These are phyloP conservation scores for Crambe crambe DNA, from an alignment of 37 sponge, comb jelly and placozoan species.

Conservation along the genomic window DNA sequence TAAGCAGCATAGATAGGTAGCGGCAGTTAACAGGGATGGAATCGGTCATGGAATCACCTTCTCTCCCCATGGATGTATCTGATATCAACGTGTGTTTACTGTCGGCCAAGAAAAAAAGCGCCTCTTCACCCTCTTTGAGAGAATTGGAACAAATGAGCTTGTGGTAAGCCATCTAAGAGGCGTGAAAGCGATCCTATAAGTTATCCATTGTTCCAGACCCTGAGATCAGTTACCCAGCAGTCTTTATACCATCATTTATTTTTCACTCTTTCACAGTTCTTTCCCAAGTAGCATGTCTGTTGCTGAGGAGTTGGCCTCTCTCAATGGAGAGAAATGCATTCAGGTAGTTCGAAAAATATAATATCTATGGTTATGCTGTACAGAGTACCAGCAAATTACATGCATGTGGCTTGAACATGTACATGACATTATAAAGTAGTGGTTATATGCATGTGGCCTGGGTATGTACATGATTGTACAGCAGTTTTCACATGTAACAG, in stretches of 20 bases:
- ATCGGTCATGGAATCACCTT: constrained; percentile 36
- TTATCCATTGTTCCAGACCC: too few relatives aligned
- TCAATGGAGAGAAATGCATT: neutral
- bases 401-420: neutral
- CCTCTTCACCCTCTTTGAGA: constrained; percentile 47
- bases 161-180: constrained; percentile 22
- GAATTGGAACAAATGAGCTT: constrained; percentile 61
- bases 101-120: constrained; percentile 30
- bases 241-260: neutral
- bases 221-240: neutral
- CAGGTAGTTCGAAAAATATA: neutral
- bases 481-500: too few relatives aligned
- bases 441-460: neutral
- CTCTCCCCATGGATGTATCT: constrained; percentile 38
- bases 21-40: neutral
- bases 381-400: neutral
- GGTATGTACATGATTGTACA: neutral
- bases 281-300: constrained; percentile 19
- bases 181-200: neutral
- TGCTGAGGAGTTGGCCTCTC: constrained; percentile 21
- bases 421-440: neutral
- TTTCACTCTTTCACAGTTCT: neutral
- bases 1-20: neutral
- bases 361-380: neutral
- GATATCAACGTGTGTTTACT: constrained; percentile 47